phyloP scores from a whole-genome alignment of 2,888 invertebrate species.

The Hypsopygia costalis region DNA sequence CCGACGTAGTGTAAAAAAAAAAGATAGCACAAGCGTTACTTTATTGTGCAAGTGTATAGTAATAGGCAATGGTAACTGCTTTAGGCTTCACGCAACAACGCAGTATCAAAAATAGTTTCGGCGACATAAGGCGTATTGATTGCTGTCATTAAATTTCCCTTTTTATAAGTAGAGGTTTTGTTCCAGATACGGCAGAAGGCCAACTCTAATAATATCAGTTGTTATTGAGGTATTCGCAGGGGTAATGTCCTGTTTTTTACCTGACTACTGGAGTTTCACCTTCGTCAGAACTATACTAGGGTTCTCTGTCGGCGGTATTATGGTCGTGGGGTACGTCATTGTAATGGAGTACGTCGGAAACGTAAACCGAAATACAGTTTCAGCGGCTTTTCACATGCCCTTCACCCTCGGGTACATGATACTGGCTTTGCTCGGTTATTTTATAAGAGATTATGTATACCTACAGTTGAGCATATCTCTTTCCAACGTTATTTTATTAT shows the following conservation, averaged over 20 bases:
- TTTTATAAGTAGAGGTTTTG: slow-evolving; percentile 48
- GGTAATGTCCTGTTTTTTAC: slow-evolving; percentile 83
- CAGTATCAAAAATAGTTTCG: too few relatives aligned
- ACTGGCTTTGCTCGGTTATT: slow-evolving; percentile 82
- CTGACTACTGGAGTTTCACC: slow-evolving; percentile 83
- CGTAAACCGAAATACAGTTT: slow-evolving; percentile 68
- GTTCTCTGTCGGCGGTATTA: slow-evolving; percentile 88
- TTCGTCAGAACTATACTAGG: slow-evolving; percentile 84
- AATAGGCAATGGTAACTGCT: too few relatives aligned
- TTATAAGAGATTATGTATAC: slow-evolving; percentile 82
- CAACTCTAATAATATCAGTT: slow-evolving; percentile 84
- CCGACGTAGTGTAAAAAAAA: too few relatives aligned
- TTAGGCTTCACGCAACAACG: too few relatives aligned
- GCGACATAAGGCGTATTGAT: too few relatives aligned
- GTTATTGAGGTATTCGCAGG: slow-evolving; percentile 85
- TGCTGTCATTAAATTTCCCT: too few relatives aligned
- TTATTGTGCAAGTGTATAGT: too few relatives aligned
- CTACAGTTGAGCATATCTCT: slow-evolving; percentile 83
- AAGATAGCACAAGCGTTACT: too few relatives aligned
- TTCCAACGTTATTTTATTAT: slow-evolving; percentile 75
- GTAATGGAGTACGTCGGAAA: slow-evolving; percentile 84
- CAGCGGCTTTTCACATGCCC: slow-evolving; percentile 83
- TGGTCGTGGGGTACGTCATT: slow-evolving; percentile 80
- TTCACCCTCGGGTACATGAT: slow-evolving; percentile 84
- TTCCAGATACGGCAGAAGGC: slow-evolving; percentile 86